Evolutionary conservation across 2,888 invertebrate species (phyloP).

Genomic region (Callinectes sapidus): DNA sequence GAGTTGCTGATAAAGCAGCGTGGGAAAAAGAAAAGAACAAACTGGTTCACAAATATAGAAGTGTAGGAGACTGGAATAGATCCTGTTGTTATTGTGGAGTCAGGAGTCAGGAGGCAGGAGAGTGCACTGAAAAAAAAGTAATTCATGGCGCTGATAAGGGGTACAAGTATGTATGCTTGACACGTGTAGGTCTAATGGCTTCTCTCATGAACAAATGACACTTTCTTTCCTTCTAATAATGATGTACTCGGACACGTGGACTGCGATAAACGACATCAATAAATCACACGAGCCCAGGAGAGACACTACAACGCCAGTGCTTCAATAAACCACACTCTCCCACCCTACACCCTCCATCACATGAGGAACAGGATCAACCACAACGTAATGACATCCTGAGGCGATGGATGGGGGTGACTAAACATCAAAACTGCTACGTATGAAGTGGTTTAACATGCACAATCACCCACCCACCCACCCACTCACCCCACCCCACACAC

Average conservation of each 20-base stretch:
- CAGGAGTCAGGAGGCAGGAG: background rate
- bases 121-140: background rate
- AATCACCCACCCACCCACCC: constrained; percentile 16
- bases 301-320: background rate
- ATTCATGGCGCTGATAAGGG: too few relatives aligned
- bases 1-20: background rate
- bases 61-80: background rate
- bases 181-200: too few relatives aligned
- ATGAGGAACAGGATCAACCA: background rate
- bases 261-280: background rate
- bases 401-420: background rate
- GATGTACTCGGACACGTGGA: too few relatives aligned
- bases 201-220: too few relatives aligned
- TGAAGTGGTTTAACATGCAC: background rate
- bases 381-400: background rate
- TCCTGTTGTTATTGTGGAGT: background rate
- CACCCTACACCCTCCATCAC: background rate
- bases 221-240: too few relatives aligned
- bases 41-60: background rate
- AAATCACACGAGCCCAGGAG: background rate
- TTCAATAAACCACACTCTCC: background rate
- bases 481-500: background rate
- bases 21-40: background rate
- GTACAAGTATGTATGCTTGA: background rate
- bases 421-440: background rate